These are phyloP conservation scores for Pristionchus mayeri DNA, from an alignment of 2,888 invertebrate genomes.

Conservation along the genomic window DNA sequence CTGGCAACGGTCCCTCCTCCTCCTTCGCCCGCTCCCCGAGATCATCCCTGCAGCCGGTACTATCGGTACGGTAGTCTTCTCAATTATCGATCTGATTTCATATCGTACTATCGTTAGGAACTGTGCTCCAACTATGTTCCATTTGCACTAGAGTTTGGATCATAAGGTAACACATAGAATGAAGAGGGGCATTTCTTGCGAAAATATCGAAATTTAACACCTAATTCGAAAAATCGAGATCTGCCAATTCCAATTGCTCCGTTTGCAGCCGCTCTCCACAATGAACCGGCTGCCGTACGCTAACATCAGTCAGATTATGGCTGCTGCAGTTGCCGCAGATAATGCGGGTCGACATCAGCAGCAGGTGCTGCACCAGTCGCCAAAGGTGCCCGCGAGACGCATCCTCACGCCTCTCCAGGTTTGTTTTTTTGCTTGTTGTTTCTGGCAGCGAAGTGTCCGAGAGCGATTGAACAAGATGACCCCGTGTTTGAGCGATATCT, in stretches of 20 bases:
- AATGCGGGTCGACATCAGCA: not conserved
- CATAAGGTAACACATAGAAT: no score
- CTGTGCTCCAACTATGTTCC: no score
- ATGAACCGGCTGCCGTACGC: not conserved
- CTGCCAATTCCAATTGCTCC: no score
- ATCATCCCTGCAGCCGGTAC: not conserved
- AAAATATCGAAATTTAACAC: no score
- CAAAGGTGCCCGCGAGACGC: not conserved
- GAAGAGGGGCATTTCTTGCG: no score
- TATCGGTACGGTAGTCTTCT: not conserved
- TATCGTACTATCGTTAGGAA: no score
- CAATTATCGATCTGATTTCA: no score
- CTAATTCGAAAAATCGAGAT: no score
- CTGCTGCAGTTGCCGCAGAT: not conserved
- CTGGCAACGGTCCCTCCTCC: not conserved
- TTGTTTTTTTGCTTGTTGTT: not conserved
- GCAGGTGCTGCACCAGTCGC: not conserved
- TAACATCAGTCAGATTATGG: not conserved
- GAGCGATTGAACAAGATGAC: not conserved
- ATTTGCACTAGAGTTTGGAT: no score
- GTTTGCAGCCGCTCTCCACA: constrained; percentile 18
- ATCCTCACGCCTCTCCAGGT: constrained; percentile 41
- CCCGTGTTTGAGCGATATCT: no score
- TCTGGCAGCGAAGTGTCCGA: not conserved
- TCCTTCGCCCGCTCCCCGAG: not conserved